Conservation (phyloP, 2,113 vertebrate species). For the Mastomys coucha region DNA sequence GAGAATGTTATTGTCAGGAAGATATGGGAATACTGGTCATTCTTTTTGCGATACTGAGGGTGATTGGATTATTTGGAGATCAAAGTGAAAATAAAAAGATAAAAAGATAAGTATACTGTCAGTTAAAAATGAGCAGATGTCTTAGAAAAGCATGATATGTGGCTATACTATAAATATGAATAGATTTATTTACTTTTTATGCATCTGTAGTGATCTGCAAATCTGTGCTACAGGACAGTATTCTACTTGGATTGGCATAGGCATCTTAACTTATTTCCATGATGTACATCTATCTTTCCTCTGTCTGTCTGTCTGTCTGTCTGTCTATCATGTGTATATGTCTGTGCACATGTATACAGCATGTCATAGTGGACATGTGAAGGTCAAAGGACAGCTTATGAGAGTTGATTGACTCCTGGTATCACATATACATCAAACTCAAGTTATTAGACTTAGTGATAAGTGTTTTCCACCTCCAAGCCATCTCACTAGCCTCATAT, state of each 20-base stretch:
- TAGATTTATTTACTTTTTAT: not conserved
- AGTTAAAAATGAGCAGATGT: slow-evolving; percentile 28
- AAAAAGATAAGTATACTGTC: slow-evolving; percentile 22
- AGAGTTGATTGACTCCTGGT: not conserved
- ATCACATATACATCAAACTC: too few species aligned
- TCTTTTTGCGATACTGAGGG: not conserved
- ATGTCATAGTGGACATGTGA: not conserved
- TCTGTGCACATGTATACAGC: not conserved
- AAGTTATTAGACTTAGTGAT: not conserved
- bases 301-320: not conserved
- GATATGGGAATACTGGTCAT: not conserved
- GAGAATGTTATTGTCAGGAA: not conserved
- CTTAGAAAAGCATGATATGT: not conserved
- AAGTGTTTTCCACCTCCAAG: not conserved
- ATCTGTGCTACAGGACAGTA: not conserved
- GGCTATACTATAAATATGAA: not conserved
- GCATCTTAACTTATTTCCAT: not conserved
- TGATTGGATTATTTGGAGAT: slow-evolving; percentile 42
- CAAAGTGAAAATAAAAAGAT: not conserved
- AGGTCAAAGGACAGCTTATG: not conserved
- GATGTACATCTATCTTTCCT: not conserved
- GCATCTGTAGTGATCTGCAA: not conserved
- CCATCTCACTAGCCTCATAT: not conserved
- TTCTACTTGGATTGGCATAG: not conserved
- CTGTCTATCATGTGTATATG: not conserved